A percentile compares a stretch with the other conserved stretches of the same genome.
Conservation (phyloP, 2,888 invertebrate genomes). For the Buathra laborator region DNA sequence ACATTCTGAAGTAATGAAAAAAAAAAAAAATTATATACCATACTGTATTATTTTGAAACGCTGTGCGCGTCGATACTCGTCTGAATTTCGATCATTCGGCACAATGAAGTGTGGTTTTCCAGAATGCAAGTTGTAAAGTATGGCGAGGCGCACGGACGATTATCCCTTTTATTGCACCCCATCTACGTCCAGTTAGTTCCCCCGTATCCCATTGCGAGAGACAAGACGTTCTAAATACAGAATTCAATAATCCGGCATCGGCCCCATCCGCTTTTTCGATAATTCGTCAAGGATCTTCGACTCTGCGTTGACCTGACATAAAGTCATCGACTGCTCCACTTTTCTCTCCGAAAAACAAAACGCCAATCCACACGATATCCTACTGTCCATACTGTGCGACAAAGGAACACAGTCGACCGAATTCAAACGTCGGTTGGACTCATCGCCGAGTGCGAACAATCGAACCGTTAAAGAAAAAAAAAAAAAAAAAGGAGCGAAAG, state of each 20-base stretch:
- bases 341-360: not conserved
- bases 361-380: not conserved
- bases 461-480: conserved; percentile 21
- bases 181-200: not conserved
- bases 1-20: no score
- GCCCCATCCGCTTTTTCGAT: not conserved
- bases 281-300: not conserved
- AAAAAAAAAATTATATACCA: not conserved
- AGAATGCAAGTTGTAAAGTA: conserved; percentile 3
- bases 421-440: conserved; percentile 18
- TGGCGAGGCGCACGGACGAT: not conserved
- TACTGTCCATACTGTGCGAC: not conserved
- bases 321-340: conserved; percentile 18
- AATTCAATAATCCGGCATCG: conserved; percentile 7
- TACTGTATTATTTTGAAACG: not conserved
- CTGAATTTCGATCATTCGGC: not conserved
- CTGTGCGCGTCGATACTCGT: not conserved
- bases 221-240: not conserved
- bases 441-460: conserved; percentile 31
- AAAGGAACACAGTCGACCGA: not conserved
- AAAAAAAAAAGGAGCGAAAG: not conserved
- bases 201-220: conserved; percentile 3
- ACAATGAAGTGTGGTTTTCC: conserved; percentile 26
- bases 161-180: conserved; percentile 42
- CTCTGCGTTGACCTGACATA: not conserved